Conservation (phyloP, 1,140 invertebrate species). For the Linepithema humile region DNA sequence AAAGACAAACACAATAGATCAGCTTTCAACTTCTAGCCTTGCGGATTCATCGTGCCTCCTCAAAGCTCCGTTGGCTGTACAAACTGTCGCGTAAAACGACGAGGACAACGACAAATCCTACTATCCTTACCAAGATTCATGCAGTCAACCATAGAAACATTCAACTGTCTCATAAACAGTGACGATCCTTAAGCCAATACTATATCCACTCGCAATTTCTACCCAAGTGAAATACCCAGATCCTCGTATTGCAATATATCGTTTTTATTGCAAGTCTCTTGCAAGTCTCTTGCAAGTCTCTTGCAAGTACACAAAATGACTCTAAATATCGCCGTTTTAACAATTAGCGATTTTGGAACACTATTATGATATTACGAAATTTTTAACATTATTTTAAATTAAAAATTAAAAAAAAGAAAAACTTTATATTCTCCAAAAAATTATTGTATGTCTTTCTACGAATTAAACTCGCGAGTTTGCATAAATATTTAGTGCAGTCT, state of each 20-base stretch:
- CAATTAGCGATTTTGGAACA: not conserved
- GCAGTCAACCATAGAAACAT: conserved; percentile 18
- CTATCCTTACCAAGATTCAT: not conserved
- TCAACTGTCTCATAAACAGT: conserved; percentile 13
- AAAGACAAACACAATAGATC: conserved; percentile 25
- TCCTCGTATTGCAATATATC: not conserved
- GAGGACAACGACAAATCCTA: not conserved
- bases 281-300: too few species aligned
- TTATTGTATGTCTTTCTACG: not conserved
- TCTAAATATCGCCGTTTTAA: not conserved
- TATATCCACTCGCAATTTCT: not conserved
- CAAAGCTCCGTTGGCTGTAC: not conserved
- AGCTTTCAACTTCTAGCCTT: conserved; percentile 8
- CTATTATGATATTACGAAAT: not conserved
- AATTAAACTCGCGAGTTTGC: not conserved
- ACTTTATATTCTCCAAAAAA: not conserved
- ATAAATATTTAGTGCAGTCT: not conserved
- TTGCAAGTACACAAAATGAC: not conserved
- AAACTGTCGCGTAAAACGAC: not conserved
- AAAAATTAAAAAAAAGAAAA: not conserved
- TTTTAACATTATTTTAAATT: not conserved
- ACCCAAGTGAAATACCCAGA: not conserved
- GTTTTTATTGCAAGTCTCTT: not conserved
- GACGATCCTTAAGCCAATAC: conserved; percentile 22
- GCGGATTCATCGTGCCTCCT: not conserved